Evolutionary conservation across 2,797 vertebrate species (phyloP), one percentile per base, ranked within the genome.

Genomic region (Macropus fuliginosus): DNA sequence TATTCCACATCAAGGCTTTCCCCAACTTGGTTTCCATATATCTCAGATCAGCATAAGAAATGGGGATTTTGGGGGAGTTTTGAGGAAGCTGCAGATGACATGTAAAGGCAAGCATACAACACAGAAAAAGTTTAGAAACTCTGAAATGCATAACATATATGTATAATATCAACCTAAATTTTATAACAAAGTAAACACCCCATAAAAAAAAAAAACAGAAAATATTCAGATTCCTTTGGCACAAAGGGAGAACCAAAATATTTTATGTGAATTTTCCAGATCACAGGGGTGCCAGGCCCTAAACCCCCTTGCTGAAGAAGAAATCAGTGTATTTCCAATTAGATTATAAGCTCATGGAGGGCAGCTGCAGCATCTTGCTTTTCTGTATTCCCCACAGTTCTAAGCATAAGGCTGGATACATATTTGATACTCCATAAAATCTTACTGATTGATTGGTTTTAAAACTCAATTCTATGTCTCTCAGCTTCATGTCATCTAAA

Each of bases 401-500:
- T 18, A 62, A 96, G 13, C 24, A 52, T 6, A 54, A 54, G 16
- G 87, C 29, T 52, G 24, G 34, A 54, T 93, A 57, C 8, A 94
- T 54, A 55, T 54, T 57, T 94, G 95, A 52, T 91, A 90, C 5
- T 59, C 1, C 28, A 54, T 56, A 56, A 28, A 74, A 92, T 74
- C 34, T 10, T 40, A 27, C 21, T 87, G 54, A 31, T 91, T 96
- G 52, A 10, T 4, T 1, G 28, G 66, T 4, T 91, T 95, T 96
- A 96, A 94, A 95, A 34, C 89, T 34, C 18, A 74, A 66, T 18
- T 40, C 55, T 90, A 34, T 12, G 13, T 2, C 91, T 62, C 93
- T 93, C 10, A 55, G 55, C 6, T 96, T 95, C 55, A 93, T 91
- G 93, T 91, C 55, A 59, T 54, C 95, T 92, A 52, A 96, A n/a